Conservation (phyloP, 2,888 invertebrate genomes). For the Lithosia quadra region DNA sequence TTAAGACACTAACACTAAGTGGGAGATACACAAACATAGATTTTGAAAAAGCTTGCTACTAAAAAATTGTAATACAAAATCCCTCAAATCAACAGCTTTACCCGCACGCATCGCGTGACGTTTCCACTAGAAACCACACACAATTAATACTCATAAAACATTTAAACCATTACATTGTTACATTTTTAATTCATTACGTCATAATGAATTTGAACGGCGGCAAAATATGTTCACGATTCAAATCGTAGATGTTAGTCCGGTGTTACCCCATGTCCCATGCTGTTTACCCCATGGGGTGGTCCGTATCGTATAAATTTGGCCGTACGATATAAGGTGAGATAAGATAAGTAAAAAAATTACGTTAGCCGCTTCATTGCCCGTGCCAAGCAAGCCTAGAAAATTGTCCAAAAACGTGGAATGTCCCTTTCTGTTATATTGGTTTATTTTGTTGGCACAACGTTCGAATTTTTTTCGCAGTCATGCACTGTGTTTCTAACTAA, state of each 20-base stretch:
- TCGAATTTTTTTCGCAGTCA: background rate
- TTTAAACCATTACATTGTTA: conserved; percentile 66
- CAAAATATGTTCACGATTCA: conserved; percentile 77
- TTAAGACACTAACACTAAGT: background rate
- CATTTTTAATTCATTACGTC: conserved; percentile 76
- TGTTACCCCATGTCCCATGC: conserved; percentile 12
- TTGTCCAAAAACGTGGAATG: background rate
- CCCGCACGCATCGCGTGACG: conserved; percentile 55
- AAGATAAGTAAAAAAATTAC: conserved; percentile 52
- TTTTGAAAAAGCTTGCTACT: background rate
- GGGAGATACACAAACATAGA: too few relatives aligned
- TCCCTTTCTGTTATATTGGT: background rate
- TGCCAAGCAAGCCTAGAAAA: conserved; percentile 13
- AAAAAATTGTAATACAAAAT: background rate
- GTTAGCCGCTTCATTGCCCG: conserved; percentile 41
- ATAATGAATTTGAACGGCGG: conserved; percentile 75
- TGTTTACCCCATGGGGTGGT: conserved; percentile 26
- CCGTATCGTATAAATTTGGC: conserved; percentile 47
- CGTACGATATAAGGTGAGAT: conserved; percentile 53
- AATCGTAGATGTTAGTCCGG: conserved; percentile 49
- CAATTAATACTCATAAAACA: conserved; percentile 78
- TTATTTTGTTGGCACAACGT: background rate
- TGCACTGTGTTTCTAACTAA: background rate
- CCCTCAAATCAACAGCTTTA: conserved; percentile 28
- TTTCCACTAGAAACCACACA: conserved; percentile 53